Evolutionary conservation across 2,113 vertebrate genomes (phyloP).

Genomic region (Meles meles): DNA sequence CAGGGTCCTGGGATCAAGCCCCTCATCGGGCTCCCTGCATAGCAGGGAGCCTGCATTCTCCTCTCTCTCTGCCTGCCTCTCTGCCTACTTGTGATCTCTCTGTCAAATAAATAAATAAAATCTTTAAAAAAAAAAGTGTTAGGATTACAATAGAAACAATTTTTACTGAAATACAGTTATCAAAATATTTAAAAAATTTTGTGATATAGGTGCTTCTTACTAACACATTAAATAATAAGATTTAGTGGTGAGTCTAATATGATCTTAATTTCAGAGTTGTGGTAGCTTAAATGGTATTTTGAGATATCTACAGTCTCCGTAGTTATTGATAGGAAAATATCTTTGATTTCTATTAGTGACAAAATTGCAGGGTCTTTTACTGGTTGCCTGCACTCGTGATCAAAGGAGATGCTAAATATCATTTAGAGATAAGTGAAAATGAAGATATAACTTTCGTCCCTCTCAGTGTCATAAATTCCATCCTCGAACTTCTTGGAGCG

Average conservation of each 20-base stretch:
- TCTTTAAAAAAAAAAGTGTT: neutral
- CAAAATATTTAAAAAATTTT: neutral
- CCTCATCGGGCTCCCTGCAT: too few relatives aligned
- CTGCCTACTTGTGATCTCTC: too few relatives aligned
- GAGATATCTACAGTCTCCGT: neutral
- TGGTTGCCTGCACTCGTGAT: neutral
- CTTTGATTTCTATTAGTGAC: neutral
- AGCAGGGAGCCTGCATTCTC: too few relatives aligned
- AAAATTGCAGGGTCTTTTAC: neutral
- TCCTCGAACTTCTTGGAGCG: neutral
- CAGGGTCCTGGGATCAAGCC: too few relatives aligned
- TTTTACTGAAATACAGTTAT: constrained; percentile 6
- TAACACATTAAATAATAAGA: neutral
- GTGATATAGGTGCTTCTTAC: neutral
- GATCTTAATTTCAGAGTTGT: neutral
- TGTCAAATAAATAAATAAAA: neutral
- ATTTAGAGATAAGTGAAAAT: neutral
- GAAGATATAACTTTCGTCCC: neutral
- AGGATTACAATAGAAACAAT: neutral
- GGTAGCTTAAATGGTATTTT: neutral
- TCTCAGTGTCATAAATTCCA: neutral
- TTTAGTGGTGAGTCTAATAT: neutral
- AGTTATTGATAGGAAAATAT: neutral
- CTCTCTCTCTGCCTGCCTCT: too few relatives aligned
- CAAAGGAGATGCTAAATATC: neutral